phyloP scores from a whole-genome alignment of 2,113 vertebrate genomes.

The Brachyistius frenatus region DNA sequence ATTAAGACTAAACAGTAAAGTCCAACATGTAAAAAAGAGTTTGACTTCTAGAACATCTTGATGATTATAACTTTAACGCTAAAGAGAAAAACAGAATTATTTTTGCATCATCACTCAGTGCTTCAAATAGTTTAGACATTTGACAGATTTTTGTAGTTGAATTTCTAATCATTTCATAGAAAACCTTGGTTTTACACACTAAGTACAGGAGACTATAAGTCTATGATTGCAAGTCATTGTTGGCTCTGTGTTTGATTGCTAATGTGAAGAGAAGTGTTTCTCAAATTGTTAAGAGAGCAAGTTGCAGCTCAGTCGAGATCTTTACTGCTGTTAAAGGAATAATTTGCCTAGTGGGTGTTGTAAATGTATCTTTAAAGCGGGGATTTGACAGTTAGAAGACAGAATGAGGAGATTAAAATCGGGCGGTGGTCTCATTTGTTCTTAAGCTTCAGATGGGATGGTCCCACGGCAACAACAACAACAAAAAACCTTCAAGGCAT shows the following conservation, averaged over 20 bases:
- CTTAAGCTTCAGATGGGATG: constrained; percentile 26
- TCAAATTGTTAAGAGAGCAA: neutral
- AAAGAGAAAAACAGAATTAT: too few species aligned
- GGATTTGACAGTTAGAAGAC: constrained; percentile 36
- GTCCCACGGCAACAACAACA: neutral
- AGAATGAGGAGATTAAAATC: constrained; percentile 16
- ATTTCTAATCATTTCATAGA: too few species aligned
- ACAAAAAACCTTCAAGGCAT: constrained; percentile 17
- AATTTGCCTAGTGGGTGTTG: constrained; percentile 17
- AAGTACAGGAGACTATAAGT: neutral
- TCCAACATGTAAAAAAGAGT: too few species aligned
- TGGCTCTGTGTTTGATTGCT: neutral
- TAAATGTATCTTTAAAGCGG: constrained; percentile 28
- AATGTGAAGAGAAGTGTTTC: neutral
- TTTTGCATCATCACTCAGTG: too few species aligned
- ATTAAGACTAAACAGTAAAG: neutral
- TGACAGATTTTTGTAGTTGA: too few species aligned
- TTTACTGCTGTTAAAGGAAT: constrained; percentile 20
- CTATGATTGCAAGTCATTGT: neutral
- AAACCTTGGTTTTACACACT: too few species aligned
- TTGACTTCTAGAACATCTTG: too few species aligned
- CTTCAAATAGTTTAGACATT: too few species aligned
- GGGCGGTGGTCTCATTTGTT: constrained; percentile 46
- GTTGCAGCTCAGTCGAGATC: constrained; percentile 5
- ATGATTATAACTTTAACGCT: too few species aligned